These are phyloP conservation scores for Chloromyia formosa DNA, from an alignment of 2,888 invertebrate genomes.

Conservation along the genomic window DNA sequence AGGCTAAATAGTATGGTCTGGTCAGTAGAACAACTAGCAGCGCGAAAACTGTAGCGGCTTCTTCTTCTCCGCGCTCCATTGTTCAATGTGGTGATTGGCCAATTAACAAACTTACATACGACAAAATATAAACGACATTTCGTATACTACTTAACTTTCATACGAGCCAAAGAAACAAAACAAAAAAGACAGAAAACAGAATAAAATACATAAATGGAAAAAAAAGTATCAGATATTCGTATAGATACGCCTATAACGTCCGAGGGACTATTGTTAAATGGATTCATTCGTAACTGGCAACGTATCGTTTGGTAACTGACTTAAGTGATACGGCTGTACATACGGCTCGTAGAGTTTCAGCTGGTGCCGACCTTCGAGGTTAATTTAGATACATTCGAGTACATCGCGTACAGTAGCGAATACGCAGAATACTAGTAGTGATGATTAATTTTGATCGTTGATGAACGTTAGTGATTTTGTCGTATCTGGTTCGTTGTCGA, in stretches of 20 bases:
- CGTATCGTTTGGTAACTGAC: constrained; percentile 18
- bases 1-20: constrained; percentile 1
- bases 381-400: constrained; percentile 17
- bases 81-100: constrained; percentile 26
- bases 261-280: constrained; percentile 17
- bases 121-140: background rate
- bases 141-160: background rate
- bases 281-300: constrained; percentile 30
- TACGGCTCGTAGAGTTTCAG: constrained; percentile 19
- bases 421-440: constrained; percentile 7
- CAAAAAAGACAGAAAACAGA: no score
- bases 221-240: background rate
- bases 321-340: constrained; percentile 13
- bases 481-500: background rate
- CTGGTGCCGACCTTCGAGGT: constrained; percentile 17
- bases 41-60: background rate
- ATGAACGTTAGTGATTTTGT: constrained; percentile 21
- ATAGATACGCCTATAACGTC: background rate
- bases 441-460: constrained; percentile 22
- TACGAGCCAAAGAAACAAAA: background rate
- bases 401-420: background rate
- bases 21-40: constrained; percentile 8
- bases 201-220: no score
- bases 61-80: background rate
- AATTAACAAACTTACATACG: constrained; percentile 34